A percentile compares a stretch with the other conserved stretches of the same genome.
Evolutionary conservation across 2,113 vertebrate species (phyloP).

Genomic region (Canis aureus): DNA sequence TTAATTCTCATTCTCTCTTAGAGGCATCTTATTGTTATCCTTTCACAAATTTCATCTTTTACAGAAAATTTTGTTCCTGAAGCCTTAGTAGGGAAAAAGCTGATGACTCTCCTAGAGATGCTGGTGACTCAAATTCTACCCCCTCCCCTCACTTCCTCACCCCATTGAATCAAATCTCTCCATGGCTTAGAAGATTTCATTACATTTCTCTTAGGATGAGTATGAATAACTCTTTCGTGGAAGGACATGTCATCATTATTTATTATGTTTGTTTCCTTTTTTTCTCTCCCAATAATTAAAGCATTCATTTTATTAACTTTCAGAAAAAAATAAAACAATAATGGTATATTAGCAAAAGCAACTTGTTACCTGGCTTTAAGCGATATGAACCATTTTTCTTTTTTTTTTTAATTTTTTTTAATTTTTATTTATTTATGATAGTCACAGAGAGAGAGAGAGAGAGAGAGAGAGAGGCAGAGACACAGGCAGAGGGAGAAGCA

Average conservation of each 20-base stretch:
- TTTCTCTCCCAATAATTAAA: not conserved
- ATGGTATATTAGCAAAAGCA: not conserved
- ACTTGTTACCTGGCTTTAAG: not conserved
- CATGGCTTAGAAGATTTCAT: slow-evolving; percentile 80
- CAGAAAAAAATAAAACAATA: not conserved
- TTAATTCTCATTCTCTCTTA: not conserved
- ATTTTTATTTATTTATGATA: too few species aligned
- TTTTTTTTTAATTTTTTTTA: too few species aligned
- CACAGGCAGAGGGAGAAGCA: too few species aligned
- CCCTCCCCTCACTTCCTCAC: slow-evolving; percentile 29
- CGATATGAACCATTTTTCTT: not conserved
- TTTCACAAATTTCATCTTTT: not conserved
- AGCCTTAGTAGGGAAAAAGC: slow-evolving; percentile 65
- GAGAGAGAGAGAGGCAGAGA: too few species aligned
- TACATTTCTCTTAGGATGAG: slow-evolving; percentile 81
- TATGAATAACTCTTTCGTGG: slow-evolving; percentile 83
- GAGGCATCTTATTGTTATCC: not conserved
- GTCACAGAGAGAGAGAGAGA: too few species aligned
- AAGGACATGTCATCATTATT: slow-evolving; percentile 85
- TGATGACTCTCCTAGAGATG: slow-evolving; percentile 21
- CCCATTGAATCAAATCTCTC: slow-evolving; percentile 81
- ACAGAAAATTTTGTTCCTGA: slow-evolving; percentile 26
- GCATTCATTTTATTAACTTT: slow-evolving; percentile 81
- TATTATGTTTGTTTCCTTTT: slow-evolving; percentile 81
- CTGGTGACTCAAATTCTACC: slow-evolving; percentile 66